Conservation (phyloP, 1,140 invertebrate genomes). For the Atta colombica region DNA sequence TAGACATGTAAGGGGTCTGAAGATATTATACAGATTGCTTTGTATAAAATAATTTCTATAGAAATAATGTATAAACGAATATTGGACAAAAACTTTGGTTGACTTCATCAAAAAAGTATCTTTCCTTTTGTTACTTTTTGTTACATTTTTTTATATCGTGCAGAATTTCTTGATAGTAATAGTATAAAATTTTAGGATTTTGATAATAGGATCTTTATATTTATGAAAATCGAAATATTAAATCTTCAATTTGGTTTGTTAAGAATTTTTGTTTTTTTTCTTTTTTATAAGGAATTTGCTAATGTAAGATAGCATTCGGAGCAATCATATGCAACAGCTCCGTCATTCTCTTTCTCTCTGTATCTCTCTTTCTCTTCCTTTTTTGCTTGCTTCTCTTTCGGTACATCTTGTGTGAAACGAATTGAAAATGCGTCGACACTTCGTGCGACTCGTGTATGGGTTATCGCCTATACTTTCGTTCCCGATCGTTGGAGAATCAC, state of each 20-base stretch:
- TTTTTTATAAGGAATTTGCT: not conserved
- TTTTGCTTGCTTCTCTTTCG: not conserved
- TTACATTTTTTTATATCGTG: not conserved
- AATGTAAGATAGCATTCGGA: not conserved
- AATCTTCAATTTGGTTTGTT: not conserved
- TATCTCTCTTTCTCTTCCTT: not conserved
- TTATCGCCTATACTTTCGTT: slow-evolving; percentile 65
- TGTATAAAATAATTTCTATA: not conserved
- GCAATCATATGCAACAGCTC: not conserved
- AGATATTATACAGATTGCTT: slow-evolving; percentile 21
- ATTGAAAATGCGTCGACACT: slow-evolving; percentile 65
- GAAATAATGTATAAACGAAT: not conserved
- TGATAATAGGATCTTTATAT: not conserved
- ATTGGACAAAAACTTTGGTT: not conserved
- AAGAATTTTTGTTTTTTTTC: not conserved
- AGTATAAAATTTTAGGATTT: slow-evolving; percentile 1
- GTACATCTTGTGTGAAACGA: slow-evolving; percentile 63
- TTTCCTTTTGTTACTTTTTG: not conserved
- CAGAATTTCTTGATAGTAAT: not conserved
- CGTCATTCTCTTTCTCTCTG: not conserved
- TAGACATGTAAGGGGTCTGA: not conserved
- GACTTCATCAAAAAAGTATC: not conserved
- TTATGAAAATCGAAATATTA: not conserved
- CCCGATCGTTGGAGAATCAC: slow-evolving; percentile 49
- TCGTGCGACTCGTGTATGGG: slow-evolving; percentile 30